Evolutionary conservation across 2,797 vertebrate species (phyloP), one percentile per base, ranked within the genome.

Genomic region (Muscicapa comitata): DNA sequence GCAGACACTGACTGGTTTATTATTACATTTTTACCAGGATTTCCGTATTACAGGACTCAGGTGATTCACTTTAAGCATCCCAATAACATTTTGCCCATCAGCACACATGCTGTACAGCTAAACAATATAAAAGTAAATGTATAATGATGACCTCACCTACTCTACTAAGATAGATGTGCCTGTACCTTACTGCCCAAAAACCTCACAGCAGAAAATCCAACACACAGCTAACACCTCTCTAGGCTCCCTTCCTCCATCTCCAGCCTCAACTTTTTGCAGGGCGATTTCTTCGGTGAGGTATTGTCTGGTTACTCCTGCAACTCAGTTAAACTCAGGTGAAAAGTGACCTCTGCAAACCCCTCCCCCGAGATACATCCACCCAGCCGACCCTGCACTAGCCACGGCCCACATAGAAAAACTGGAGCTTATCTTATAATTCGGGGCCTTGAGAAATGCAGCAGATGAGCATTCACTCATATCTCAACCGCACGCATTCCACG

Each of bases 401-500:
- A 2, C 3, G 14, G 40, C 20, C n/a, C 8, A 19, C 0, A 3
- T 0, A 84, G 20, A 19, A 84, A 81, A 92, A 47, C 5, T 24
- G 54, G 25, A 85, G 23, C 17, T 61, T 50, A 26, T 50, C 11
- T 65, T 66, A 59, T 37, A 76, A 37, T 40, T 79, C n/a, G 59
- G 42, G 78, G 25, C 24, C 67, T 70, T 29, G 23, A 31, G 18
- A 53, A 84, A 51, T 2, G 17, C 31, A 83, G 53, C 33, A 89
- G 14, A 62, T 13, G 51, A 72, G 8, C 8, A 5, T n/a, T 26
- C 26, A 40, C 33, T 7, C 26, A 10, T 80, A 53, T 59, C 55
- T 51, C 71, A 51, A 43, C 35, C n/a, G 28, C 1, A 0, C 0
- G 0, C 11, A 4, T 51, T 79, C 63, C 55, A 54, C 37, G 29